These are phyloP conservation scores for Pterostichus madidus DNA, from an alignment of 2,888 invertebrate genomes.

Conservation along the genomic window DNA sequence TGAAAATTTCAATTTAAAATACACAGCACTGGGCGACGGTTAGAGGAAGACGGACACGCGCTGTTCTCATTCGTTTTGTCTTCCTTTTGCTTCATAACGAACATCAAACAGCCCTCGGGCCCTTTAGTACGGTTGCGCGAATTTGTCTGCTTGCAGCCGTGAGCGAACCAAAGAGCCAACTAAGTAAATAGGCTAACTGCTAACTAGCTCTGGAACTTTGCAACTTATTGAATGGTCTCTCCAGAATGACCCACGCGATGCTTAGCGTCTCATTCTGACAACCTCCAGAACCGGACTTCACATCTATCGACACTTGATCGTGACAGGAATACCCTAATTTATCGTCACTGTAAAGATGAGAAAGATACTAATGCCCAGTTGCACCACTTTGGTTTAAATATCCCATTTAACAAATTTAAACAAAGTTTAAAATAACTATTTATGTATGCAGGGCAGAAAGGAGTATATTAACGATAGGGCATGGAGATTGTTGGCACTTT, in stretches of 20 bases:
- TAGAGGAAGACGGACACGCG: slow-evolving; percentile 26
- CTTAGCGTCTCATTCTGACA: slow-evolving; percentile 44
- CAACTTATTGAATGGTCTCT: slow-evolving; percentile 75
- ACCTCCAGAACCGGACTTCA: background rate
- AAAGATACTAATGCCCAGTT: too few relatives aligned
- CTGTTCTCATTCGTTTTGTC: slow-evolving; percentile 63
- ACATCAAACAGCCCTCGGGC: slow-evolving; percentile 65
- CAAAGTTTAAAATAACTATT: too few relatives aligned
- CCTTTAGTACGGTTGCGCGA: slow-evolving; percentile 62
- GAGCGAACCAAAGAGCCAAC: slow-evolving; percentile 68
- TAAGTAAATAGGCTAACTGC: slow-evolving; percentile 75
- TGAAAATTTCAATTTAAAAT: slow-evolving; percentile 76
- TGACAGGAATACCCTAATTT: too few relatives aligned
- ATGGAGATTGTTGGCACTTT: too few relatives aligned
- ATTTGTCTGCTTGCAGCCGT: slow-evolving; percentile 63
- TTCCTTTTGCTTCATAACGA: slow-evolving; percentile 65
- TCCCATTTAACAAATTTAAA: too few relatives aligned
- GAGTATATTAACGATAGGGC: too few relatives aligned
- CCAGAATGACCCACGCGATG: slow-evolving; percentile 56
- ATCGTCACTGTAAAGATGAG: too few relatives aligned
- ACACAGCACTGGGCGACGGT: slow-evolving; percentile 69
- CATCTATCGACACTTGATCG: background rate
- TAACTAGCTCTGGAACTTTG: slow-evolving; percentile 75
- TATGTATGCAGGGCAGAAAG: too few relatives aligned
- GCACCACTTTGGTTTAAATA: too few relatives aligned